Evolutionary conservation across 2,113 vertebrate genomes (phyloP).

Genomic region (Tonatia bakeri): DNA sequence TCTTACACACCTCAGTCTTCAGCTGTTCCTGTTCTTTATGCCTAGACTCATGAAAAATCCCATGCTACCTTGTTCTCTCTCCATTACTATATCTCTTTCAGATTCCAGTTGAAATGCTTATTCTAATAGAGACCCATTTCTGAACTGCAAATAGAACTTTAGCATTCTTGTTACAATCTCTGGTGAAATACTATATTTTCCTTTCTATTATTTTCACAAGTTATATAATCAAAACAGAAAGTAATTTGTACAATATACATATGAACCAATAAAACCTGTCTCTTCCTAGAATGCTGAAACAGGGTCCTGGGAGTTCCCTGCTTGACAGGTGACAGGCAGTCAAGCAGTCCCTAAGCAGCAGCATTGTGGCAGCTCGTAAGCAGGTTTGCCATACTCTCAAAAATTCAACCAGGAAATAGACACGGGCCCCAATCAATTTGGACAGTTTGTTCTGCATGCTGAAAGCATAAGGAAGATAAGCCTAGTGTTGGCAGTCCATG

Average conservation of each 20-base stretch:
- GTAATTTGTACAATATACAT: background rate
- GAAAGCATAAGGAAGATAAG: slow-evolving; percentile 7
- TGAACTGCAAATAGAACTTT: background rate
- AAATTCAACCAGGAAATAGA: background rate
- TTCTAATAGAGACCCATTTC: background rate
- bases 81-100: background rate
- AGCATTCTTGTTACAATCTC: background rate
- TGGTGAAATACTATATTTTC: background rate
- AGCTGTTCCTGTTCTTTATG: background rate
- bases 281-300: background rate
- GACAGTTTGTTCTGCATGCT: background rate
- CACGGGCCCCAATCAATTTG: background rate
- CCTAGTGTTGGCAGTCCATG: background rate
- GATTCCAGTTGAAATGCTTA: background rate
- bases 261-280: background rate
- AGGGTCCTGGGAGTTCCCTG: background rate
- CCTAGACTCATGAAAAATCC: background rate
- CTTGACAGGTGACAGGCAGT: background rate
- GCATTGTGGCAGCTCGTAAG: background rate
- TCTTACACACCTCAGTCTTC: background rate
- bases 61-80: background rate
- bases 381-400: background rate
- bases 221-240: background rate
- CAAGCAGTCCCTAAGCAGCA: background rate
- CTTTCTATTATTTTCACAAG: background rate